phyloP scores from a whole-genome alignment of 2,113 vertebrate genomes.

The Lontra canadensis region DNA sequence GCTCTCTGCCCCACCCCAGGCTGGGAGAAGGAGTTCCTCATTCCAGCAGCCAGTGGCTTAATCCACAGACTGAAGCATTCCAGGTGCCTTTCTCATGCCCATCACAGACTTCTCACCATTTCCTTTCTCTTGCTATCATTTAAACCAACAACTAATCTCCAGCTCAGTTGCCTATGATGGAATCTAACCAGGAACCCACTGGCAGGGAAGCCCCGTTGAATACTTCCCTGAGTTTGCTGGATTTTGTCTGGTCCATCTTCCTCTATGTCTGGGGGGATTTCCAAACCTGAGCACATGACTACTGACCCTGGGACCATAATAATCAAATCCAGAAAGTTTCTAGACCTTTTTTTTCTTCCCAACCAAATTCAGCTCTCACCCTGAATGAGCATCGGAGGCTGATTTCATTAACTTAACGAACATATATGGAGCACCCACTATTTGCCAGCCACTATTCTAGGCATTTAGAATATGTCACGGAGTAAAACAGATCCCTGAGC shows the following conservation, averaged over 20 bases:
- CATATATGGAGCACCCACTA: too few relatives aligned
- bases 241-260: neutral
- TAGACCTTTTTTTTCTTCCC: neutral
- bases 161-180: neutral
- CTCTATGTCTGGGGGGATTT: neutral
- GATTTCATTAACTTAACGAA: neutral
- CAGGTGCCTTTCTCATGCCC: neutral
- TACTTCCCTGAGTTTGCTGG: neutral
- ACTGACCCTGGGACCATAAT: neutral
- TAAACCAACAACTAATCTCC: neutral
- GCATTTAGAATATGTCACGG: neutral
- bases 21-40: constrained; percentile 50
- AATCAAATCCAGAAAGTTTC: neutral
- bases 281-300: neutral
- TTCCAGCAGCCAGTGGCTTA: constrained; percentile 43
- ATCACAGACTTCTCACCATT: neutral
- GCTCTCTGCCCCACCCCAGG: neutral
- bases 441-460: too few relatives aligned
- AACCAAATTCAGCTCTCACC: neutral
- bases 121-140: neutral
- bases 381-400: neutral
- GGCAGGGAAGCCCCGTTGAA: neutral
- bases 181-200: neutral
- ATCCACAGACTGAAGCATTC: neutral
- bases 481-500: neutral